phyloP scores from a whole-genome alignment of 2,888 invertebrate genomes.

The Hyalella azteca region DNA sequence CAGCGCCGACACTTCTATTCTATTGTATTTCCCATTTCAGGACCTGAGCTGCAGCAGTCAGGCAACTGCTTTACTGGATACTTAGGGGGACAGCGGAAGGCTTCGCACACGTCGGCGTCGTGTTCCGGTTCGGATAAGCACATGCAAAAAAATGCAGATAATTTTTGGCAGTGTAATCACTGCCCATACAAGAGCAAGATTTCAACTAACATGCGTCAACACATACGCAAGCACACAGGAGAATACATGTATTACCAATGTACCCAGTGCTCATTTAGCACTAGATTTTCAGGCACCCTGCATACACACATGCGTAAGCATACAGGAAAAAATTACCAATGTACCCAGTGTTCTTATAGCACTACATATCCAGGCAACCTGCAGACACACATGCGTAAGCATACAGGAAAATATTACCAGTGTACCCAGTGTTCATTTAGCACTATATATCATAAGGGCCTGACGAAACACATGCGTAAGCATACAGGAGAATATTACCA shows the following conservation, averaged over 20 bases:
- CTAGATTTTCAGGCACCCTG: background rate
- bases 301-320: background rate
- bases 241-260: background rate
- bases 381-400: background rate
- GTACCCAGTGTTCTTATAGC: background rate
- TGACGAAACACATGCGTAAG: background rate
- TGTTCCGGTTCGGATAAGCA: background rate
- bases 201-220: background rate
- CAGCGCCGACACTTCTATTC: too few species aligned
- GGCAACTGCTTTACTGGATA: too few species aligned
- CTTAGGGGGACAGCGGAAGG: too few species aligned
- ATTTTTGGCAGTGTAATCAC: background rate
- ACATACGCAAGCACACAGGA: background rate
- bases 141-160: background rate
- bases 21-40: too few species aligned
- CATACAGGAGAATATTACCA: background rate
- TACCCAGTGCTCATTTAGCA: background rate
- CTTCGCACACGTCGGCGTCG: too few species aligned
- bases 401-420: background rate
- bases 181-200: background rate
- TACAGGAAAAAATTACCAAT: too few species aligned
- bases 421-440: background rate
- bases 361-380: background rate
- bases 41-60: too few species aligned
- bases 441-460: background rate